phyloP scores from a whole-genome alignment of 2,888 invertebrate genomes.

The Mallateleia sp. region DNA sequence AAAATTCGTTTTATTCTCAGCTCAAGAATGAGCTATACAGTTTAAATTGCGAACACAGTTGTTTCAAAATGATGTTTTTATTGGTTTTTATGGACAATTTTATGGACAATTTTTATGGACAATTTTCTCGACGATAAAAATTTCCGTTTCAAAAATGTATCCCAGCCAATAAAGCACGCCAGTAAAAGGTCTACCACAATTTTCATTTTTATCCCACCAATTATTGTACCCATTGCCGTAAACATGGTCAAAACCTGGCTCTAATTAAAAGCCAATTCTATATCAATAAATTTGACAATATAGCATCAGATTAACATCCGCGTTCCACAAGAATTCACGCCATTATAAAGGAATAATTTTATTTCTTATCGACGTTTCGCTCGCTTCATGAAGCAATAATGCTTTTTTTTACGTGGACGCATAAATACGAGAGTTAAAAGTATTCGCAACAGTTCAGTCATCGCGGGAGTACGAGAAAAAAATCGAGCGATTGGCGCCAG shows the following conservation, averaged over 20 bases:
- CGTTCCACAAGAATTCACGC: conserved; percentile 42
- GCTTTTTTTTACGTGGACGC: conserved; percentile 11
- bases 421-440: conserved; percentile 48
- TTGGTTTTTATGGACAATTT: too few species aligned
- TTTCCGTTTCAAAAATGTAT: too few species aligned
- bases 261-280: conserved; percentile 51
- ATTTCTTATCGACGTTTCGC: conserved; percentile 37
- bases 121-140: too few species aligned
- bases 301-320: conserved; percentile 54
- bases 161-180: too few species aligned
- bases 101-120: too few species aligned
- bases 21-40: too few species aligned
- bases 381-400: conserved; percentile 43
- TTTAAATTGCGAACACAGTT: too few species aligned
- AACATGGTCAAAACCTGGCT: not conserved
- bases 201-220: too few species aligned
- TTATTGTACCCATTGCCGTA: too few species aligned
- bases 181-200: too few species aligned
- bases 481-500: conserved; percentile 80
- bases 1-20: too few species aligned
- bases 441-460: conserved; percentile 61
- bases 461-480: conserved; percentile 68
- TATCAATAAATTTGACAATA: conserved; percentile 50
- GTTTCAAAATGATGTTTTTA: too few species aligned
- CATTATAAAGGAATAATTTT: conserved; percentile 49